A percentile compares a stretch with the other conserved stretches of the same genome.
Evolutionary conservation across 1,140 invertebrate species (phyloP).

Genomic region (Magallana ariakensis): DNA sequence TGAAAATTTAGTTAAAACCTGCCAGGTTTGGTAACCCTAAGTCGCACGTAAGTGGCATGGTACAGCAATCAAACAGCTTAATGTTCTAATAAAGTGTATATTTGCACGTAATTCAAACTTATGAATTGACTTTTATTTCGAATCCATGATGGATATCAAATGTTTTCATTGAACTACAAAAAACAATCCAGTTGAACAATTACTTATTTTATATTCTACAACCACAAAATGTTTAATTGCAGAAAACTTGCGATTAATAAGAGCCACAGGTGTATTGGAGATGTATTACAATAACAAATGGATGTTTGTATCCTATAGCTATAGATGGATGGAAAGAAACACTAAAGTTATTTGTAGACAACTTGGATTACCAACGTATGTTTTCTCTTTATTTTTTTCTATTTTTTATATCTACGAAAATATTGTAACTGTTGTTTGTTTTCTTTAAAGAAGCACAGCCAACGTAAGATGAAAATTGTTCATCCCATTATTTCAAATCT

Average conservation of each 20-base stretch:
- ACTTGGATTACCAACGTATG: constrained; percentile 13
- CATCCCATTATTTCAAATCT: too few species aligned
- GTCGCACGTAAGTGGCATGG: not conserved
- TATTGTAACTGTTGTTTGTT: too few species aligned
- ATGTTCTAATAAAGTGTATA: not conserved
- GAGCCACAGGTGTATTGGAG: not conserved
- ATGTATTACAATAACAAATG: not conserved
- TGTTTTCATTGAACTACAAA: not conserved
- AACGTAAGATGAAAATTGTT: too few species aligned
- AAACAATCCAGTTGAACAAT: too few species aligned
- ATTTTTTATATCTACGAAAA: too few species aligned
- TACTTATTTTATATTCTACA: not conserved
- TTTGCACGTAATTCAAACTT: not conserved
- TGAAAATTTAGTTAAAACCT: too few species aligned
- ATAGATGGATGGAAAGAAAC: not conserved
- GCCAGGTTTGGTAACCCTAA: too few species aligned
- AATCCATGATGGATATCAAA: not conserved
- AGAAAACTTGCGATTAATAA: constrained; percentile 2
- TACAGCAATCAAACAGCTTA: not conserved
- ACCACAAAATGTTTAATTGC: not conserved
- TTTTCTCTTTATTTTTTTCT: not conserved
- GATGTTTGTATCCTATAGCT: not conserved
- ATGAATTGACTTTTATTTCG: not conserved
- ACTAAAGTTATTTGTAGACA: not conserved
- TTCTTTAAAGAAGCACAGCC: too few species aligned